These are phyloP conservation scores for Deroplatys truncata DNA, from an alignment of 2,888 invertebrate species.

Conservation along the genomic window DNA sequence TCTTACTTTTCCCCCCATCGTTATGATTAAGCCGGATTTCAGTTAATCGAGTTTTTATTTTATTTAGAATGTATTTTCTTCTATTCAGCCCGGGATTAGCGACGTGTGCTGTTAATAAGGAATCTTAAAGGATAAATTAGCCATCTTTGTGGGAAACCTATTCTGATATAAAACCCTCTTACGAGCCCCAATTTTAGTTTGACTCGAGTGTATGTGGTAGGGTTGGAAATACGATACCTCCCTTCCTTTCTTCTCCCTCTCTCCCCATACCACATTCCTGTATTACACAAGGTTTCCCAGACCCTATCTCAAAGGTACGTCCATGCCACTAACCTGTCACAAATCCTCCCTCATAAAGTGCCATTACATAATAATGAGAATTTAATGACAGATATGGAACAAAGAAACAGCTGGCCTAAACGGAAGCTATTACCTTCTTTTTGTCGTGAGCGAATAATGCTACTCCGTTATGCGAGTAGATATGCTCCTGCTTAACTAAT, in stretches of 20 bases:
- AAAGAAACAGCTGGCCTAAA: not conserved
- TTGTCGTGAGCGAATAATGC: too few species aligned
- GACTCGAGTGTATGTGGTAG: not conserved
- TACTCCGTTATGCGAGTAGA: too few species aligned
- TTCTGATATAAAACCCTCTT: not conserved
- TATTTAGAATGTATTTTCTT: too few species aligned
- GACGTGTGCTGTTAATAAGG: too few species aligned
- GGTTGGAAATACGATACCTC: not conserved
- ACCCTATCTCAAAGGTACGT: not conserved
- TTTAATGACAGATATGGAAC: not conserved
- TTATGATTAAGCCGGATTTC: too few species aligned
- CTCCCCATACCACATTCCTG: not conserved
- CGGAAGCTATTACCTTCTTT: too few species aligned
- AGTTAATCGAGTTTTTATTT: too few species aligned
- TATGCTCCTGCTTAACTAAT: too few species aligned
- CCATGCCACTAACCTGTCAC: not conserved
- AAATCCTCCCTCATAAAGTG: not conserved
- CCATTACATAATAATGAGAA: not conserved
- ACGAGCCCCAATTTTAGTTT: not conserved
- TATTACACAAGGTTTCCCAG: not conserved
- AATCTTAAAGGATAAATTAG: too few species aligned
- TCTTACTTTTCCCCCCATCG: too few species aligned
- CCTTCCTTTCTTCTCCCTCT: not conserved
- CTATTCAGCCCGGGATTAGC: too few species aligned
- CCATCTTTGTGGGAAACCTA: too few species aligned